A percentile compares a stretch with the other conserved stretches of the same genome.
These are phyloP conservation scores for Grapholita molesta DNA, from an alignment of 1,140 invertebrate genomes.

Conservation along the genomic window DNA sequence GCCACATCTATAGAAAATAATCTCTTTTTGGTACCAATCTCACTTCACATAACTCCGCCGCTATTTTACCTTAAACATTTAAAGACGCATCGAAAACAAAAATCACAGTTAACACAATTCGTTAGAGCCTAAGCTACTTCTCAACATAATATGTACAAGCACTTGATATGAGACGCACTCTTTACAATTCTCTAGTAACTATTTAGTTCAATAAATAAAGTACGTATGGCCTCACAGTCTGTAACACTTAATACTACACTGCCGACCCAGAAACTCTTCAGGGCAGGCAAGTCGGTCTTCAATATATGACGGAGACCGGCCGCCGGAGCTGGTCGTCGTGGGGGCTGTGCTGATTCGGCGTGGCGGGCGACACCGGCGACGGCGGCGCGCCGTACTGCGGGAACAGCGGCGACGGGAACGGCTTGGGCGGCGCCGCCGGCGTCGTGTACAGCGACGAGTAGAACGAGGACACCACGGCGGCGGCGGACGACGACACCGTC, in stretches of 20 bases:
- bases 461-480: constrained; percentile 68
- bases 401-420: constrained; percentile 64
- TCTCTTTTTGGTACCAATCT: constrained; percentile 76
- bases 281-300: constrained; percentile 70
- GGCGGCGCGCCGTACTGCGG: constrained; percentile 61
- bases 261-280: constrained; percentile 54
- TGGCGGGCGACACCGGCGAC: constrained; percentile 57
- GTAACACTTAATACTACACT: constrained; percentile 36
- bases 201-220: constrained; percentile 64
- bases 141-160: constrained; percentile 60
- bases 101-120: constrained; percentile 67
- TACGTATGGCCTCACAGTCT: constrained; percentile 41
- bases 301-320: constrained; percentile 74
- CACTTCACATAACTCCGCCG: constrained; percentile 62
- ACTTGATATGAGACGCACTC: constrained; percentile 63
- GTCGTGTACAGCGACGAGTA: constrained; percentile 71
- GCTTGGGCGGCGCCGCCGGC: constrained; percentile 62
- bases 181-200: constrained; percentile 49
- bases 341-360: constrained; percentile 66
- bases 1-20: constrained; percentile 60
- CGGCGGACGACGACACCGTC: constrained; percentile 65
- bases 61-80: constrained; percentile 56
- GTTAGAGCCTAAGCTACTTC: constrained; percentile 22
- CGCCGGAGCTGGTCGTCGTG: constrained; percentile 70
- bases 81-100: constrained; percentile 62